Evolutionary conservation across 2,888 invertebrate genomes (phyloP).

Genomic region (Artemia sp.): DNA sequence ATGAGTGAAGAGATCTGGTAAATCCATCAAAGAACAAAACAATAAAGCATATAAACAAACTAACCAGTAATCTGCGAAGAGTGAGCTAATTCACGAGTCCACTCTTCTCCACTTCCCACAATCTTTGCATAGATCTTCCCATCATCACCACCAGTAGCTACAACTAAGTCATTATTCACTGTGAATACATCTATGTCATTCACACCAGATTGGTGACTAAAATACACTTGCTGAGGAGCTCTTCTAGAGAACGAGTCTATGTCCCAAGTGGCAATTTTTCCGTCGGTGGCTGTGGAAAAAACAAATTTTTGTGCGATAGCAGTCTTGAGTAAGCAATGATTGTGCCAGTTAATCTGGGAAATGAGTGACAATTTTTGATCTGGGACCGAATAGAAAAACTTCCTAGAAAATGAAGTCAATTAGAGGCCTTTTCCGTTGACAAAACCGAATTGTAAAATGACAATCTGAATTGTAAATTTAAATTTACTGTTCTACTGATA

Average conservation of each 20-base stretch:
- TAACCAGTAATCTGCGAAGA: background rate
- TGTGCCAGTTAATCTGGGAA: background rate
- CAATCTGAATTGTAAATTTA: too few species aligned
- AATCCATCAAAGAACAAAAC: too few species aligned
- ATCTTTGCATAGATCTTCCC: background rate
- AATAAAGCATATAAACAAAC: background rate
- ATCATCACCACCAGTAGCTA: constrained; percentile 4
- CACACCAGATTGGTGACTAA: background rate
- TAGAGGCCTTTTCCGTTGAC: too few species aligned
- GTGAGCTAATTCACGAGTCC: background rate
- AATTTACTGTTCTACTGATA: too few species aligned
- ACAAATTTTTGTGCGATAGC: background rate
- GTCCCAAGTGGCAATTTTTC: background rate
- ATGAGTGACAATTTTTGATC: background rate
- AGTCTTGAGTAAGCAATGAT: background rate
- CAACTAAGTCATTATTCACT: background rate
- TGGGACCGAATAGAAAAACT: background rate
- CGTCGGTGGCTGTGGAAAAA: background rate
- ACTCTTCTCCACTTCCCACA: background rate
- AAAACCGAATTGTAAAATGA: too few species aligned
- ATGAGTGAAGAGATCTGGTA: too few species aligned
- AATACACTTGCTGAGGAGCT: background rate
- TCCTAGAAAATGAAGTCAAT: background rate
- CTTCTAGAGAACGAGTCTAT: background rate
- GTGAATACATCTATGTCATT: background rate